Conservation (phyloP, 2,797 vertebrate species). For the Picus viridis region DNA sequence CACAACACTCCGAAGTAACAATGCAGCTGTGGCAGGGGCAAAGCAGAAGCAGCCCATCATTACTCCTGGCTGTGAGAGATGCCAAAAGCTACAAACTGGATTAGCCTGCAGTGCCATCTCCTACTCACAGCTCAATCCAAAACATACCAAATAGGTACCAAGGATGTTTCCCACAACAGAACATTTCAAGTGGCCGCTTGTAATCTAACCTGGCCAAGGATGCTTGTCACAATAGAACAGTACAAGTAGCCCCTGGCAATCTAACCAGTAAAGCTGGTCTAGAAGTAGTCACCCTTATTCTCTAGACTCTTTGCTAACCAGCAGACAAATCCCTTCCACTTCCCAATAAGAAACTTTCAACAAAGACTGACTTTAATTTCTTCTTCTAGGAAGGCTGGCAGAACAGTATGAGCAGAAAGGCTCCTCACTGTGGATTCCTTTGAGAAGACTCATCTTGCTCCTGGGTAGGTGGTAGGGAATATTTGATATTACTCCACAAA, state of each 20-base stretch:
- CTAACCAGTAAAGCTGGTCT: not conserved
- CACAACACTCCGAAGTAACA: not conserved
- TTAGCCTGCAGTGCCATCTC: not conserved
- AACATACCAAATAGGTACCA: not conserved
- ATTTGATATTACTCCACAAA: not conserved
- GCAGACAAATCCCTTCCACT: not conserved
- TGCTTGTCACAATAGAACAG: no score
- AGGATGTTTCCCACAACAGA: not conserved
- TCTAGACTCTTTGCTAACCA: not conserved
- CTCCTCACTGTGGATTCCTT: not conserved
- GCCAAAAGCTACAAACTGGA: not conserved
- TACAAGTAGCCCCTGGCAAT: not conserved
- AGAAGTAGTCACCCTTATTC: not conserved
- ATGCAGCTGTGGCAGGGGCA: not conserved
- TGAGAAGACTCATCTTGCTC: not conserved
- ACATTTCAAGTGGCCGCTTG: not conserved
- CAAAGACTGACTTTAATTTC: not conserved
- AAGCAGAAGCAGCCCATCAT: not conserved
- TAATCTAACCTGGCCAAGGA: not conserved
- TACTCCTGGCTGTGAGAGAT: not conserved
- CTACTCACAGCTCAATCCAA: not conserved
- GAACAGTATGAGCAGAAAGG: not conserved
- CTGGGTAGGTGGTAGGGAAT: not conserved
- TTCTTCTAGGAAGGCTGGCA: not conserved
- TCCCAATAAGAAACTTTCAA: not conserved